Evolutionary conservation across 92 coral and sea anemone species (phyloP).

Genomic region (Heteractis magnifica): DNA sequence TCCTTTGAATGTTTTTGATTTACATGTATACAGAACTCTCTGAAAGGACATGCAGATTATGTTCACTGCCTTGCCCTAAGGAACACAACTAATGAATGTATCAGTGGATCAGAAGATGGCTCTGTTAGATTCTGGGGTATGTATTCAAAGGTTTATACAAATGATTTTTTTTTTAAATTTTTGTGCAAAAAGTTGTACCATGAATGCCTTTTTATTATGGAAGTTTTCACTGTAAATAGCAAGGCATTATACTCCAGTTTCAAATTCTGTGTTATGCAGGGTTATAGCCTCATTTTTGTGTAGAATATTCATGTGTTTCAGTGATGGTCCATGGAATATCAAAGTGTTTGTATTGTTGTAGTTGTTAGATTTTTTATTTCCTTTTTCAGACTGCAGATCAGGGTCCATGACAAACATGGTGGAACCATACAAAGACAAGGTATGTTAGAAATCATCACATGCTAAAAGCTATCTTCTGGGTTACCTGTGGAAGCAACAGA

Average conservation of each 20-base stretch:
- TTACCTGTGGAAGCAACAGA: neutral
- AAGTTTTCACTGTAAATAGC: no score
- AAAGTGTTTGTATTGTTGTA: no score
- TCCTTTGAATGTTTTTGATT: neutral
- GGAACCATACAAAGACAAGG: conserved; percentile 84
- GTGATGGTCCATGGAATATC: no score
- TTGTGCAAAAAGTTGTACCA: no score
- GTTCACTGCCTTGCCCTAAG: conserved; percentile 83
- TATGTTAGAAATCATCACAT: conserved; percentile 5
- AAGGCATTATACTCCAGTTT: no score
- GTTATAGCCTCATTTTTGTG: no score
- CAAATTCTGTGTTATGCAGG: no score
- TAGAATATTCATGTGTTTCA: no score
- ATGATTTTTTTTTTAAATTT: neutral
- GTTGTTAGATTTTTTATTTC: no score
- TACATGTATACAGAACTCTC: conserved; percentile 42
- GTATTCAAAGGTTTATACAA: neutral
- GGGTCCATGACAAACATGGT: conserved; percentile 69
- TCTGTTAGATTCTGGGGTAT: conserved; percentile 98
- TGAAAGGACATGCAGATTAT: conserved; percentile 90
- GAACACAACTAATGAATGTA: conserved; percentile 61
- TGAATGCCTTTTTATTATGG: no score
- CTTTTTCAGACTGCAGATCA: conserved; percentile 56
- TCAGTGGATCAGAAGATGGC: conserved; percentile 98
- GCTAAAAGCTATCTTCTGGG: neutral